Conservation (phyloP, 92 coral and sea anemone genomes). For the Actinostola sp. region DNA sequence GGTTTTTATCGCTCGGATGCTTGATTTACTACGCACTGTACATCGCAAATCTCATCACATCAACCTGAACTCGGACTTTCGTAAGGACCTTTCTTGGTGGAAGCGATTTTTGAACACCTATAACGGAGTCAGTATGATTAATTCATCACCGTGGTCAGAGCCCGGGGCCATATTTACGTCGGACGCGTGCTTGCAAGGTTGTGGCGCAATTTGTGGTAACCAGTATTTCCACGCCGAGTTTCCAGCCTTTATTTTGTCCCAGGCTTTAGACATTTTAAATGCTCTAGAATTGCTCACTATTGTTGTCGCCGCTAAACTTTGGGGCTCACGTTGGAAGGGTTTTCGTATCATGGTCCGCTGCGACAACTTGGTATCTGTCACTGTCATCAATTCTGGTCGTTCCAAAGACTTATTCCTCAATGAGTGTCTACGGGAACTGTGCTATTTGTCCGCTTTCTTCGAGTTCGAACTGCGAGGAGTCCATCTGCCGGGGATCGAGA, state of each 20-base stretch:
- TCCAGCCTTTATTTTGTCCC: conserved; percentile 14
- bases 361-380: conserved; percentile 32
- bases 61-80: not conserved
- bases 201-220: conserved; percentile 23
- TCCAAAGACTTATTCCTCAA: conserved; percentile 17
- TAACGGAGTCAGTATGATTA: conserved; percentile 25
- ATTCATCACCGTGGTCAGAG: conserved; percentile 29
- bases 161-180: conserved; percentile 27
- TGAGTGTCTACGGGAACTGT: conserved; percentile 29
- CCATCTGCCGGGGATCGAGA: conserved; percentile 23
- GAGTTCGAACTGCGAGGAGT: conserved; percentile 27
- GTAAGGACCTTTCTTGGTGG: conserved; percentile 11
- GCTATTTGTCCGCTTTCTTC: conserved; percentile 18
- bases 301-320: conserved; percentile 21
- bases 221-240: conserved; percentile 38
- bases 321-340: conserved; percentile 27
- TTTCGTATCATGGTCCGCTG: conserved; percentile 17
- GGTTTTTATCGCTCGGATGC: conserved; percentile 3
- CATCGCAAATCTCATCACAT: not conserved
- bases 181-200: conserved; percentile 35
- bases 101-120: conserved; percentile 5
- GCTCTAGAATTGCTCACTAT: conserved; percentile 4
- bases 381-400: conserved; percentile 43
- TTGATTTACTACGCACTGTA: not conserved
- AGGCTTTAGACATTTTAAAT: conserved; percentile 12